Evolutionary conservation across 1,140 invertebrate species (phyloP).

Genomic region (Drosophila eugracilis): DNA sequence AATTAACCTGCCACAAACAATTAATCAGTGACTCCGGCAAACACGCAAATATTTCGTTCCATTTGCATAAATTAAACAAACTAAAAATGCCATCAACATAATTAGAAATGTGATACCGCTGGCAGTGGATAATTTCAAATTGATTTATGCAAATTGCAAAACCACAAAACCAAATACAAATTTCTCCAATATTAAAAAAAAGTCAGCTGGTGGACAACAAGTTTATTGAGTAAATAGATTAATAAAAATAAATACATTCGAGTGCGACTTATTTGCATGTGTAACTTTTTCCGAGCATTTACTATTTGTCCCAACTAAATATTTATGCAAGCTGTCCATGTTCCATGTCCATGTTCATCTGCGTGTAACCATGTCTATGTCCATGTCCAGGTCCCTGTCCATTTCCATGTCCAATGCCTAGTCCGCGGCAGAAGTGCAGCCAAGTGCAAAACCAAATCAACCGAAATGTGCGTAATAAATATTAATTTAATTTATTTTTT

Average conservation of each 20-base stretch:
- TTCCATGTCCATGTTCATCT: slow-evolving; percentile 16
- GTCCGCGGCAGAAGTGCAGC: slow-evolving; percentile 38
- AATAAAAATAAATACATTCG: slow-evolving; percentile 52
- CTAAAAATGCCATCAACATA: slow-evolving; percentile 74
- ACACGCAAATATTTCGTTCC: slow-evolving; percentile 30
- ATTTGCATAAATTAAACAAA: slow-evolving; percentile 78
- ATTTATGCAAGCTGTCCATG: slow-evolving; percentile 26
- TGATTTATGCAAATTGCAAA: slow-evolving; percentile 80
- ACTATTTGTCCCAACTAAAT: slow-evolving; percentile 39
- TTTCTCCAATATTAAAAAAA: slow-evolving; percentile 44
- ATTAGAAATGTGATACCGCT: slow-evolving; percentile 74
- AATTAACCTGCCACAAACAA: slow-evolving; percentile 61
- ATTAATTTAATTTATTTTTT: slow-evolving; percentile 66
- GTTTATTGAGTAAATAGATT: slow-evolving; percentile 62
- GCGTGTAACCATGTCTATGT: slow-evolving; percentile 9
- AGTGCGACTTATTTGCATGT: slow-evolving; percentile 63
- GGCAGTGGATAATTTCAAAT: slow-evolving; percentile 54
- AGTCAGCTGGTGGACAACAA: slow-evolving; percentile 8
- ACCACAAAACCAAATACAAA: slow-evolving; percentile 72
- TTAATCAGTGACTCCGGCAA: slow-evolving; percentile 58
- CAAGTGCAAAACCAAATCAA: slow-evolving; percentile 79
- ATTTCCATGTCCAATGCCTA: slow-evolving; percentile 6
- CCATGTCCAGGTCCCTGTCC: slow-evolving; percentile 10
- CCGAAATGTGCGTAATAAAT: slow-evolving; percentile 74
- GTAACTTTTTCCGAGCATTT: slow-evolving; percentile 54